These are phyloP conservation scores for Polietes domitor DNA, from an alignment of 2,888 invertebrate species.

Conservation along the genomic window DNA sequence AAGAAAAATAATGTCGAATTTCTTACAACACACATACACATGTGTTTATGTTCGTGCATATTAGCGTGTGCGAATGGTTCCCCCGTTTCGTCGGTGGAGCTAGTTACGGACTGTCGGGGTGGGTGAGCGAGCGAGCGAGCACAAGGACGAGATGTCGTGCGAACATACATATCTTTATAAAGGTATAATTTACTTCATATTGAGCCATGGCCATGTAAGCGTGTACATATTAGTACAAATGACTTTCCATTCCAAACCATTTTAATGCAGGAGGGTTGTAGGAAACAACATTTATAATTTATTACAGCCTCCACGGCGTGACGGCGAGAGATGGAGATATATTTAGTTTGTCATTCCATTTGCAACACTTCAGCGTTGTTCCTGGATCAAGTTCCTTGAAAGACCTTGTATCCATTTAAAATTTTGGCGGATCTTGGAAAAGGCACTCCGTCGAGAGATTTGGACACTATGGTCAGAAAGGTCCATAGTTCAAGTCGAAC, in stretches of 20 bases:
- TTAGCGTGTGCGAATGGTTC: background rate
- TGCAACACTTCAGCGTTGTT: no score
- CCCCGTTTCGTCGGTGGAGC: background rate
- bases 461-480: no score
- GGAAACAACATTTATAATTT: no score
- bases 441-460: no score
- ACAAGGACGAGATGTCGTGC: background rate
- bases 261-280: no score
- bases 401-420: no score
- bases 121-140: background rate
- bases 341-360: no score
- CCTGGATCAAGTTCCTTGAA: no score
- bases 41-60: background rate
- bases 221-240: background rate
- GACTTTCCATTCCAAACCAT: background rate
- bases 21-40: background rate
- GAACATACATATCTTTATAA: constrained; percentile 7
- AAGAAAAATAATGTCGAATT: constrained; percentile 34
- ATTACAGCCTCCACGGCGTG: no score
- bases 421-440: no score
- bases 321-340: no score
- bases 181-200: constrained; percentile 12
- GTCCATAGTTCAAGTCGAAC: no score
- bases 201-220: background rate
- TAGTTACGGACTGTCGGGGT: background rate